These are phyloP conservation scores for Zaprionus lineosus DNA, from an alignment of 2,888 invertebrate genomes.

Conservation along the genomic window DNA sequence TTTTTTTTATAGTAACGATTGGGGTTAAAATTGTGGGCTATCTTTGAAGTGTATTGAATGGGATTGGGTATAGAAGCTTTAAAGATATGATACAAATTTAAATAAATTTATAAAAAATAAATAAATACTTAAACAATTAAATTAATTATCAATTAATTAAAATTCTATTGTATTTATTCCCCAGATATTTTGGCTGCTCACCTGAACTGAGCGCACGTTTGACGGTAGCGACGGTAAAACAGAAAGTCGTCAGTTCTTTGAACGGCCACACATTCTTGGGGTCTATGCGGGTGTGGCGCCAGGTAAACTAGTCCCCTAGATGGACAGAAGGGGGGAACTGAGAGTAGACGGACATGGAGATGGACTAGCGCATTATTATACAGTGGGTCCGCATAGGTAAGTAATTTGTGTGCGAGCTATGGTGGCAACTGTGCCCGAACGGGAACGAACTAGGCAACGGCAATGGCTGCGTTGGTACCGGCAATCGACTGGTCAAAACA, in stretches of 20 bases:
- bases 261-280: slow-evolving; percentile 26
- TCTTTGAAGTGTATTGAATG: no score
- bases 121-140: no score
- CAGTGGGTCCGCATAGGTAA: slow-evolving; percentile 23
- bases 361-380: slow-evolving; percentile 18
- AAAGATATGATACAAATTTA: no score
- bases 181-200: not conserved
- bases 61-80: no score
- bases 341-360: slow-evolving; percentile 31
- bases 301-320: slow-evolving; percentile 54
- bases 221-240: slow-evolving; percentile 60
- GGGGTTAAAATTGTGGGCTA: no score
- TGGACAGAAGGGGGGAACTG: no score
- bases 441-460: slow-evolving; percentile 41
- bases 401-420: slow-evolving; percentile 62
- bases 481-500: slow-evolving; percentile 73
- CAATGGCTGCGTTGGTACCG: slow-evolving; percentile 36
- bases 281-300: slow-evolving; percentile 39
- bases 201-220: slow-evolving; percentile 24
- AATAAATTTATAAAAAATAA: no score
- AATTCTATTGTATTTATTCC: no score
- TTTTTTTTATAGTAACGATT: no score
- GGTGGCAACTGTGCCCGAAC: slow-evolving; percentile 58
- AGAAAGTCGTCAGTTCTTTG: slow-evolving; percentile 26
- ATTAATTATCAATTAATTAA: no score